Conservation (phyloP, 2,113 vertebrate species). For the Gambusia holbrooki region DNA sequence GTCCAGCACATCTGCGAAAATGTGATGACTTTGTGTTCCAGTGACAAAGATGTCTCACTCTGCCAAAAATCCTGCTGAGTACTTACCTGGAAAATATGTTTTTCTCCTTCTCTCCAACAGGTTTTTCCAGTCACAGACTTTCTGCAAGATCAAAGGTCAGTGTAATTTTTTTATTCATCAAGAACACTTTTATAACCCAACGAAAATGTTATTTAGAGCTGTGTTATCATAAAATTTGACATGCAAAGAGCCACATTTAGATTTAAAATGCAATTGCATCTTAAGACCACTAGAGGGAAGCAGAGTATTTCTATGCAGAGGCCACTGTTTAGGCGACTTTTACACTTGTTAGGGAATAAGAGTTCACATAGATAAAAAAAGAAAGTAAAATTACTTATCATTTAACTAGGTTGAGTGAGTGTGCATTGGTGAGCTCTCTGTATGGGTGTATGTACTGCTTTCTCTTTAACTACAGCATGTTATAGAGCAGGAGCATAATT, state of each 20-base stretch:
- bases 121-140: constrained; percentile 28
- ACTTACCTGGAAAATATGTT: constrained; percentile 20
- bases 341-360: neutral
- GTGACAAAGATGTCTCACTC: neutral
- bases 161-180: neutral
- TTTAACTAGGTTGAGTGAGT: neutral
- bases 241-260: neutral
- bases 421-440: neutral
- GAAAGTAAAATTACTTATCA: neutral
- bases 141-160: constrained; percentile 55
- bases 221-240: neutral
- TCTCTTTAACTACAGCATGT: neutral
- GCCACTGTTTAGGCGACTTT: neutral
- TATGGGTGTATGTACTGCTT: neutral
- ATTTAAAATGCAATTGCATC: neutral
- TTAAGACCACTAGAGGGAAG: constrained; percentile 36
- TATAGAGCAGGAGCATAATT: neutral
- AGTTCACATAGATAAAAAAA: neutral
- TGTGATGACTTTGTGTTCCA: neutral
- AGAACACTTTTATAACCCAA: neutral
- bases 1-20: neutral
- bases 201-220: neutral
- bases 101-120: constrained; percentile 39
- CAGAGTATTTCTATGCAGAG: constrained; percentile 17
- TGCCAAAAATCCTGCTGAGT: neutral